Evolutionary conservation across 1,140 invertebrate species (phyloP), one percentile per base, ranked within the genome.

Genomic region (Goniozus legneri): DNA sequence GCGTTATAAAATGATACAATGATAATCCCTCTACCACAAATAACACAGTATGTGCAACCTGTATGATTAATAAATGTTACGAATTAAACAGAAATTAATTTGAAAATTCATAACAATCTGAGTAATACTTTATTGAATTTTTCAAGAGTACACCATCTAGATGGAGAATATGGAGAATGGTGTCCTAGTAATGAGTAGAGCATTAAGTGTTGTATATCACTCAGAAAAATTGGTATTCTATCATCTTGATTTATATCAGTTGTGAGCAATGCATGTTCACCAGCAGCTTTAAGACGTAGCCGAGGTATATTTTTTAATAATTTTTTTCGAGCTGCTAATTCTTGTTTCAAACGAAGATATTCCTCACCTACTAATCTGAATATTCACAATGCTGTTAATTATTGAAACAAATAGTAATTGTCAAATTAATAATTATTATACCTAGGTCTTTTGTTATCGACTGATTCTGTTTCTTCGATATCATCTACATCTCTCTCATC

Each of bases 171-270:
- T 15, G 85, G 82, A 34, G 86, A 84, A 24, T 83, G 71, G 55
- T 86, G 81, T 3, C 85, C 86, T 36, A 89, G 74, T 43, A 91
- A 67, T 1, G 88, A 86, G 67, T 85, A 86, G 58, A 93, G 71
- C 3, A 94, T 60, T 37, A 95, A 75, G 75, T 92, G 84, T 67
- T 93, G 90, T 44, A 94, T 67, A 68, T 95, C 91, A 31, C 82
- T 83, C 0, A 92, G 74, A 64, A 89, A 86, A 51, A 95, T 76
- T 7, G 91, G 91, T 35, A 86, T 80, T 52, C 88, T 77, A 36
- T 81, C 73, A 38, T 80, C 65, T 20, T 66, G 53, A 21, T 77
- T 65, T 3, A 37, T 33, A 50, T 54, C 47, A 19, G 73, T 63
- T 34, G 68, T 64, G 47, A 88, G 64, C 33, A 72, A 78, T 37